These are phyloP conservation scores for Sebastes fasciatus DNA, from an alignment of 2,113 vertebrate genomes.

Conservation along the genomic window DNA sequence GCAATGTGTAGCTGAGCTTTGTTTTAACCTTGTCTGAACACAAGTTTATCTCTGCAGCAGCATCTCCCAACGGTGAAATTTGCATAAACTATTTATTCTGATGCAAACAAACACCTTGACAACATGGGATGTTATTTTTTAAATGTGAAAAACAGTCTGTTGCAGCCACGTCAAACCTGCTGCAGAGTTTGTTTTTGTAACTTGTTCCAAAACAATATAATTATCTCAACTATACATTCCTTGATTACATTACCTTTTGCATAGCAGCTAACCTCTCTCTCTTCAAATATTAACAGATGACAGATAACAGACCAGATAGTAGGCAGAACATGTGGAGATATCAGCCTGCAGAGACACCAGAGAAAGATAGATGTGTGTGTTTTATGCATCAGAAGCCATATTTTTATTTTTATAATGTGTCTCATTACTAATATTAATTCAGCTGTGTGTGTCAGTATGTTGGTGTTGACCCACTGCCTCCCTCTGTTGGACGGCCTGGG, in stretches of 20 bases:
- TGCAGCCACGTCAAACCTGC: background rate
- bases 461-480: conserved; percentile 15
- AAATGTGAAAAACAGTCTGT: background rate
- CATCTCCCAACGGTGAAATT: background rate
- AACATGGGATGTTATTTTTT: conserved; percentile 17
- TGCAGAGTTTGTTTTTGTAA: background rate
- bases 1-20: background rate
- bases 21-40: background rate
- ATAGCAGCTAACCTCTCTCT: conserved; percentile 12
- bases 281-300: conserved; percentile 44
- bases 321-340: background rate
- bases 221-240: conserved; percentile 7
- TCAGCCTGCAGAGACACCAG: background rate
- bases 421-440: background rate
- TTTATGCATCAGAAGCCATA: background rate
- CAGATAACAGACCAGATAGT: background rate
- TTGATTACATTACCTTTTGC: conserved; percentile 23
- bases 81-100: background rate
- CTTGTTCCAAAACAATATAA: background rate
- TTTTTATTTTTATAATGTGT: background rate
- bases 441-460: background rate
- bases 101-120: conserved; percentile 3
- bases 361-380: background rate
- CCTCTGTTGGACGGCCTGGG: conserved; percentile 52
- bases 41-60: conserved; percentile 7